phyloP scores from a whole-genome alignment of 2,888 invertebrate species.

The Cosmopolites sordidus region DNA sequence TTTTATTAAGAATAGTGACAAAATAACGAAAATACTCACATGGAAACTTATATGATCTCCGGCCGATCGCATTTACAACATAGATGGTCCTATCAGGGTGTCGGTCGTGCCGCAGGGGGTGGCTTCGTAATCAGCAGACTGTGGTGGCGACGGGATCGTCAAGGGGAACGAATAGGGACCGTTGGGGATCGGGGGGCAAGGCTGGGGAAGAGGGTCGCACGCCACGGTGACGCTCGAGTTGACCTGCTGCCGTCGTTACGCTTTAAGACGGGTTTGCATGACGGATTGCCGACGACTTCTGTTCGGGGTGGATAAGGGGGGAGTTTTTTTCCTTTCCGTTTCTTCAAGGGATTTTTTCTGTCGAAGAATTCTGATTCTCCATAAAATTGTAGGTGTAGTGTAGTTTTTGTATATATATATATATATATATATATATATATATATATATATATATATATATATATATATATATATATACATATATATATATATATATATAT shows the following conservation, averaged over 20 bases:
- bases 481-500: too few relatives aligned
- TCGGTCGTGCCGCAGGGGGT: constrained; percentile 28
- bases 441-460: too few relatives aligned
- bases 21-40: too few relatives aligned
- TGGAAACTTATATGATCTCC: constrained; percentile 6
- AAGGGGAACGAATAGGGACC: constrained; percentile 1
- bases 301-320: background rate
- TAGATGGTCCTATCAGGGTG: constrained; percentile 21
- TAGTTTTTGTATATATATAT: too few relatives aligned
- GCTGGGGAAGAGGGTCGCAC: constrained; percentile 32
- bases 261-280: constrained; percentile 14
- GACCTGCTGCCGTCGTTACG: constrained; percentile 44
- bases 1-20: too few relatives aligned
- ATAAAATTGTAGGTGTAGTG: too few relatives aligned
- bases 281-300: constrained; percentile 2
- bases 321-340: constrained; percentile 7
- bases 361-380: background rate
- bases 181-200: background rate
- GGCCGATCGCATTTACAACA: constrained; percentile 6
- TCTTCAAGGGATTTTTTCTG: constrained; percentile 4
- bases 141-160: constrained; percentile 26
- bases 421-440: too few relatives aligned
- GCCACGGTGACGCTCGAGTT: constrained; percentile 46
- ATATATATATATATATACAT: too few relatives aligned
- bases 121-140: constrained; percentile 29